A percentile compares a stretch with the other conserved stretches of the same genome.
Conservation (phyloP, 2,797 vertebrate species). For the Malurus leucopterus region DNA sequence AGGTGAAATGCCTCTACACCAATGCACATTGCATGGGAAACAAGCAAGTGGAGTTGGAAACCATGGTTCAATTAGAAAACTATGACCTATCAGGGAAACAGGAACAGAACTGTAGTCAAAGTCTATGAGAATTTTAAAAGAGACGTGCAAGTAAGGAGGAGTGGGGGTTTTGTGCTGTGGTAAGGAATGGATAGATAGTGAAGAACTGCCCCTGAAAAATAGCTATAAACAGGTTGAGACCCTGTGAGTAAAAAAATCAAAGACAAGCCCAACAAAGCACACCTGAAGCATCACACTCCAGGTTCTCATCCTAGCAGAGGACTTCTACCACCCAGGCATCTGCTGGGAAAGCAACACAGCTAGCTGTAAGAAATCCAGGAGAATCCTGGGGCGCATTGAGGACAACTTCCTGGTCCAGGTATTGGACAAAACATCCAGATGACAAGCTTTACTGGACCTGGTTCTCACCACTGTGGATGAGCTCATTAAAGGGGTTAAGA, state of each 20-base stretch:
- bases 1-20: neutral
- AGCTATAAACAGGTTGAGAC: neutral
- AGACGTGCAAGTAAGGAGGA: neutral
- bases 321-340: neutral
- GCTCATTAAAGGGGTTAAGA: neutral
- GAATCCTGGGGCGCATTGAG: neutral
- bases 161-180: fast-evolving
- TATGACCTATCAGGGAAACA: neutral
- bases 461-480: neutral
- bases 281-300: neutral
- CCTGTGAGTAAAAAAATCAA: neutral
- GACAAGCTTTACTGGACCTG: neutral
- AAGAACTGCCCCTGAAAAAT: neutral
- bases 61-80: neutral
- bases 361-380: neutral
- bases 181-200: neutral
- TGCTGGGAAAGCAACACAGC: neutral
- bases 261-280: neutral
- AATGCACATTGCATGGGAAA: neutral
- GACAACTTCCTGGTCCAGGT: neutral
- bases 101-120: neutral
- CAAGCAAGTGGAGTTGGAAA: neutral
- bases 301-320: neutral
- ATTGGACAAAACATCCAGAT: neutral
- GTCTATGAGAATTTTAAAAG: neutral